Conservation (phyloP, 2,888 invertebrate genomes). For the Epistrophe eligans region DNA sequence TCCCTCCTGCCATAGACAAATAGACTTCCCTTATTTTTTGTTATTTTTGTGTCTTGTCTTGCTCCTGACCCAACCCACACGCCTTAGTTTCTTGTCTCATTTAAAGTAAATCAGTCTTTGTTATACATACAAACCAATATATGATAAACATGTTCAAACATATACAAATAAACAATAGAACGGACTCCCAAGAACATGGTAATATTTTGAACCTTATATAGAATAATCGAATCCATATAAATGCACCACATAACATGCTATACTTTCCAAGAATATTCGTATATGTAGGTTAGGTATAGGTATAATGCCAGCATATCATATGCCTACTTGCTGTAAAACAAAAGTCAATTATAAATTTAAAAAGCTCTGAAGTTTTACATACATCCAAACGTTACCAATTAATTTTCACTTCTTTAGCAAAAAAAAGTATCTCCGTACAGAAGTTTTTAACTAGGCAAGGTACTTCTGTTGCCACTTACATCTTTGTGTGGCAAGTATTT, state of each 20-base stretch:
- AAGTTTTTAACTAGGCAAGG: background rate
- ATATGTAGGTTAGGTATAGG: too few relatives aligned
- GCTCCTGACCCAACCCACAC: too few relatives aligned
- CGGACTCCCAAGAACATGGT: too few relatives aligned
- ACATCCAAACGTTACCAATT: background rate
- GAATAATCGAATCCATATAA: background rate
- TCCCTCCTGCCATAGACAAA: too few relatives aligned
- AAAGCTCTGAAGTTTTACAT: background rate
- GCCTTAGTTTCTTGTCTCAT: too few relatives aligned
- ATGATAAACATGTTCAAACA: too few relatives aligned
- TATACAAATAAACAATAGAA: too few relatives aligned
- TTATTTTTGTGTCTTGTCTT: too few relatives aligned
- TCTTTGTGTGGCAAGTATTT: constrained; percentile 56
- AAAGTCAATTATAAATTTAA: background rate
- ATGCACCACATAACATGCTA: background rate
- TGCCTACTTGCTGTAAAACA: background rate
- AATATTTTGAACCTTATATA: too few relatives aligned
- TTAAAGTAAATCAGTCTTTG: too few relatives aligned
- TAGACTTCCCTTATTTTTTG: too few relatives aligned
- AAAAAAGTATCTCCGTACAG: background rate
- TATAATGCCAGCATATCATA: background rate
- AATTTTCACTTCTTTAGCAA: background rate
- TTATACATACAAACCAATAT: too few relatives aligned
- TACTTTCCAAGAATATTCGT: background rate
- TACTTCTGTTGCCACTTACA: constrained; percentile 56